Evolutionary conservation across 1,140 invertebrate species (phyloP).

Genomic region (Orussus abietinus): DNA sequence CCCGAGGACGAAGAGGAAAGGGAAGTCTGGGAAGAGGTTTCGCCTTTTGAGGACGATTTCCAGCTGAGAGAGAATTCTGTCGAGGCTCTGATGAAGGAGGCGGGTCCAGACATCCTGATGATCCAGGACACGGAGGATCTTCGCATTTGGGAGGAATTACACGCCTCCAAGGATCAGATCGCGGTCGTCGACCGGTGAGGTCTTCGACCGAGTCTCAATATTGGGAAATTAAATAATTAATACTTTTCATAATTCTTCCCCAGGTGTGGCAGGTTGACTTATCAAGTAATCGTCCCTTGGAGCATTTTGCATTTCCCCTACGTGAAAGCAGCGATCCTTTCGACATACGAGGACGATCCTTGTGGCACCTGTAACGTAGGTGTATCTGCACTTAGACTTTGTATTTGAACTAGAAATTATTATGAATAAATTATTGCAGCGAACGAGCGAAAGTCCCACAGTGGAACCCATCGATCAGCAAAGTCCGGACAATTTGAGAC

Average conservation of each 20-base stretch:
- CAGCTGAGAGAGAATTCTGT: slow-evolving; percentile 6
- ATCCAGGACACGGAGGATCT: slow-evolving; percentile 30
- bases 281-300: slow-evolving; percentile 46
- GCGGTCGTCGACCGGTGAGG: slow-evolving; percentile 38
- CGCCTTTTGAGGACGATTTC: slow-evolving; percentile 17
- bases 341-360: slow-evolving; percentile 44
- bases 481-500: too few relatives aligned
- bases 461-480: too few relatives aligned
- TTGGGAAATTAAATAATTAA: slow-evolving; percentile 5
- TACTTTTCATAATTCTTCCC: slow-evolving; percentile 13
- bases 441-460: too few relatives aligned
- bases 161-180: slow-evolving; percentile 37
- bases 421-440: too few relatives aligned
- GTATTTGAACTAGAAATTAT: too few relatives aligned
- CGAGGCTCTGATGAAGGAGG: slow-evolving; percentile 15
- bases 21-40: slow-evolving; percentile 28
- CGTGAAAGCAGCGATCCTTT: slow-evolving; percentile 46
- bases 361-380: slow-evolving; percentile 37
- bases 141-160: slow-evolving; percentile 31
- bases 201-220: background rate
- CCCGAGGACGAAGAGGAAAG: slow-evolving; percentile 23
- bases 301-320: slow-evolving; percentile 48
- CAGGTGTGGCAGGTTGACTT: slow-evolving; percentile 44
- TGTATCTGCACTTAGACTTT: slow-evolving; percentile 1
- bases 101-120: slow-evolving; percentile 23